These are phyloP conservation scores for Clitarchus hookeri DNA, from an alignment of 2,888 invertebrate species.

Conservation along the genomic window DNA sequence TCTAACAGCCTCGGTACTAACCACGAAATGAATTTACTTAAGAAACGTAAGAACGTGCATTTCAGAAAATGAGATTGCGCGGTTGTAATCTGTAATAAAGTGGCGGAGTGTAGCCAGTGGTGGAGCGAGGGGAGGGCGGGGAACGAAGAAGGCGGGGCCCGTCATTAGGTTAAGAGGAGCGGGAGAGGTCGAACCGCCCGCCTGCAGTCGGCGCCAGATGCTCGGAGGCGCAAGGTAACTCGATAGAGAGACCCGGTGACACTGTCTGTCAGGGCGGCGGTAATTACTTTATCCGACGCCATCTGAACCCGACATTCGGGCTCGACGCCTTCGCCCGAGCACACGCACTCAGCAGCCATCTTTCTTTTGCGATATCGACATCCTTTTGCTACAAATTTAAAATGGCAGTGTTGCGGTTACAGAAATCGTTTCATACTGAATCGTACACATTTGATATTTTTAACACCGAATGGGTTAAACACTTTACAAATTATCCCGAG, in stretches of 20 bases:
- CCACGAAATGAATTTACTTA: neutral
- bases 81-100: neutral
- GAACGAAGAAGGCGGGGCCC: neutral
- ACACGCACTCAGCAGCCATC: too few species aligned
- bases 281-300: neutral
- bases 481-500: too few species aligned
- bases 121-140: neutral
- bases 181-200: neutral
- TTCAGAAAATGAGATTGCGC: neutral
- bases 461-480: too few species aligned
- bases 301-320: neutral
- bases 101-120: neutral
- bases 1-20: too few species aligned
- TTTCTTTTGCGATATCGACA: too few species aligned
- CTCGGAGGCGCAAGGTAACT: neutral
- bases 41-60: neutral
- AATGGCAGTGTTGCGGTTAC: too few species aligned
- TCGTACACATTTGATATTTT: too few species aligned
- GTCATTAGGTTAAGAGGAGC: neutral
- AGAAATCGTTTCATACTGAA: too few species aligned
- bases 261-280: neutral
- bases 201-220: neutral
- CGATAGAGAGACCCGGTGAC: neutral
- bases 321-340: neutral
- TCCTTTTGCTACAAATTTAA: too few species aligned